Evolutionary conservation across 1,140 invertebrate species (phyloP).

Genomic region (Calliphora vicina): DNA sequence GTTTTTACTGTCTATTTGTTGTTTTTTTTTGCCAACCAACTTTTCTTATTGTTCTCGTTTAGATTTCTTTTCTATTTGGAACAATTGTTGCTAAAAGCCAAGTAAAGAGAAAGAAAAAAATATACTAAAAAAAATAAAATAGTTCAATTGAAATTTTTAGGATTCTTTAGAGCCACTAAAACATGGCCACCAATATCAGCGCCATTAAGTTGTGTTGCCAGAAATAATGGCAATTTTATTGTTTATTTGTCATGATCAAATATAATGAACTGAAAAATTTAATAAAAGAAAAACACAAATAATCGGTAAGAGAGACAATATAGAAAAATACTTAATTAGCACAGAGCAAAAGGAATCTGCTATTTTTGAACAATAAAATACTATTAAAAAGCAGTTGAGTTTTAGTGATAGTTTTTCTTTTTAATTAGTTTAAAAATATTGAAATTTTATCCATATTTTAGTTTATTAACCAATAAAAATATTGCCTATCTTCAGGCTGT

Average conservation of each 20-base stretch:
- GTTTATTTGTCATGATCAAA: not conserved
- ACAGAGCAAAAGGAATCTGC: not conserved
- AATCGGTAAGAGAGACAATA: not conserved
- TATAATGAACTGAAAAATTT: not conserved
- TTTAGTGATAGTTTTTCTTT: not conserved
- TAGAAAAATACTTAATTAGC: not conserved
- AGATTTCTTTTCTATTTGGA: too few species aligned
- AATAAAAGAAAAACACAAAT: not conserved
- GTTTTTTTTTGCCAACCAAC: too few species aligned
- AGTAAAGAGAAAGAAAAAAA: too few species aligned
- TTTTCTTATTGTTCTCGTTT: too few species aligned
- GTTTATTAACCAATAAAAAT: too few species aligned
- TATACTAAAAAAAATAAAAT: too few species aligned
- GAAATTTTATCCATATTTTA: too few species aligned
- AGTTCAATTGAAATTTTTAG: not conserved
- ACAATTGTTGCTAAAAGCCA: too few species aligned
- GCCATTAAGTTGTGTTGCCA: not conserved
- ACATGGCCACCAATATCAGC: not conserved
- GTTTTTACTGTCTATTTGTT: too few species aligned
- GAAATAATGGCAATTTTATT: constrained; percentile 10
- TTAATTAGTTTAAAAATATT: too few species aligned
- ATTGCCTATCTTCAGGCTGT: too few species aligned
- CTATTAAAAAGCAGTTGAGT: not conserved
- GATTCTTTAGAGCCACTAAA: not conserved
- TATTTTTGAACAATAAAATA: not conserved